phyloP scores from a whole-genome alignment of 2,113 vertebrate genomes.

The Charadrius vociferus region DNA sequence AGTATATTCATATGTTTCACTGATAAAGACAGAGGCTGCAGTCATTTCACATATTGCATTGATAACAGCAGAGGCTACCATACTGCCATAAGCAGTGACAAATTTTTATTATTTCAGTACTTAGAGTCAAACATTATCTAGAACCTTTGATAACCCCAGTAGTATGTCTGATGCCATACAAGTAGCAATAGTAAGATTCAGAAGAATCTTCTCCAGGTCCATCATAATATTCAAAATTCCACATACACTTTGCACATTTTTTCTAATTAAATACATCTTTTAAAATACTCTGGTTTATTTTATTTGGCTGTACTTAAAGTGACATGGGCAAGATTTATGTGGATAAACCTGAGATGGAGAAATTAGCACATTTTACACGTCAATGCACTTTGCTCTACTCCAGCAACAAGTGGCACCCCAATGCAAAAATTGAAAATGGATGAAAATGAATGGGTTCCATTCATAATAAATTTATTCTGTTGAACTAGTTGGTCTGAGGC shows the following conservation, averaged over 20 bases:
- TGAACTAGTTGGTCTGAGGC: background rate
- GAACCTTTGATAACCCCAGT: background rate
- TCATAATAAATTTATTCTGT: background rate
- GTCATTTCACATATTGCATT: background rate
- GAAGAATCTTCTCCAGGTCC: background rate
- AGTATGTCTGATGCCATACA: background rate
- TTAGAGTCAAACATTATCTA: background rate
- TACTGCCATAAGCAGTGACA: background rate
- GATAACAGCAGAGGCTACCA: background rate
- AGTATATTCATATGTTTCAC: background rate
- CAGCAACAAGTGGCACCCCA: background rate
- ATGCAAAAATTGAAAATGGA: background rate
- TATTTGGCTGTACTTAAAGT: background rate
- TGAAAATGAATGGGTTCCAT: background rate
- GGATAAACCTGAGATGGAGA: background rate
- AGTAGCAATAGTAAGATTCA: background rate
- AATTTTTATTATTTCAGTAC: background rate
- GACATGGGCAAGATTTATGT: background rate
- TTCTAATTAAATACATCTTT: background rate
- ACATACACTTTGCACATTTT: background rate
- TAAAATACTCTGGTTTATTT: background rate
- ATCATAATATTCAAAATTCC: background rate
- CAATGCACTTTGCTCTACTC: background rate
- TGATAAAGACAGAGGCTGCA: background rate
- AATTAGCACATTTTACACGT: background rate